A percentile compares a stretch with the other conserved stretches of the same genome.
These are phyloP conservation scores for Taurulus bubalis DNA, from an alignment of 2,113 vertebrate species.

Conservation along the genomic window DNA sequence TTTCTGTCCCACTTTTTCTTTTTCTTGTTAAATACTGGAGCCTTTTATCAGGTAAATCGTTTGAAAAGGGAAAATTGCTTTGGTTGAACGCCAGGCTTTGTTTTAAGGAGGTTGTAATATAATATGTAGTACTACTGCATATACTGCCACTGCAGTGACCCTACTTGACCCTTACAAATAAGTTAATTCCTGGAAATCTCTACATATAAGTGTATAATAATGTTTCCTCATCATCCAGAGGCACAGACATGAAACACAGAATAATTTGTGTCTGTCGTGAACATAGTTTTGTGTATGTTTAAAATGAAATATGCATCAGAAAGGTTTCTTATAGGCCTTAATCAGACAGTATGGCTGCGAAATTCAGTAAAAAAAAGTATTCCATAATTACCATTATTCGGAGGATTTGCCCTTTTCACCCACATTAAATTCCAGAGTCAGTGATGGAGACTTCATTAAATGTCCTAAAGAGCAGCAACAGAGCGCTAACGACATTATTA, in stretches of 20 bases:
- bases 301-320: background rate
- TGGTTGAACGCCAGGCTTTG: background rate
- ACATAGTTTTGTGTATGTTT: background rate
- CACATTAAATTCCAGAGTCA: background rate
- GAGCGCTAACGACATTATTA: background rate
- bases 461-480: background rate
- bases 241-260: background rate
- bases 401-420: slow-evolving; percentile 9
- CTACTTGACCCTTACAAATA: background rate
- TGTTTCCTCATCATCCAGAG: background rate
- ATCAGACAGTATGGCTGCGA: background rate
- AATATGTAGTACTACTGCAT: too few relatives aligned
- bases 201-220: background rate
- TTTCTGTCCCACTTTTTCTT: background rate
- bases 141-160: background rate
- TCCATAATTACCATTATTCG: background rate
- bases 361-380: background rate
- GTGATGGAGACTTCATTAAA: background rate
- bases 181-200: background rate
- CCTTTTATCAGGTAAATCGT: background rate
- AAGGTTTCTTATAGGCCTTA: background rate
- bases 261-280: background rate
- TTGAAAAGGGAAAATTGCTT: background rate
- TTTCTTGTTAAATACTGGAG: background rate
- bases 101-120: background rate